Conservation (phyloP, 2,113 vertebrate species). For the Catharus bicknelli region DNA sequence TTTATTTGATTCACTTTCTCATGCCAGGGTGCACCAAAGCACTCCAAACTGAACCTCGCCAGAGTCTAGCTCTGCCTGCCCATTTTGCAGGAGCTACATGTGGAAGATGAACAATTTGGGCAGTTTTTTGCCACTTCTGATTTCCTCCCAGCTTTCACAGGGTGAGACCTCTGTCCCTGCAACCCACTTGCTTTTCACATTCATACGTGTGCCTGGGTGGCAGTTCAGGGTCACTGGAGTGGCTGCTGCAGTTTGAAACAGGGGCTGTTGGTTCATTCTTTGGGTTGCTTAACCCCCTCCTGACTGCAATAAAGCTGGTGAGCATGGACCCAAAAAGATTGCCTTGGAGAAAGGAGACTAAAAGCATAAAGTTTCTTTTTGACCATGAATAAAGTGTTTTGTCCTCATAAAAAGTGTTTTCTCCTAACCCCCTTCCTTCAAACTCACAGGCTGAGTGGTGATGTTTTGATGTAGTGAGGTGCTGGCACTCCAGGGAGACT, state of each 20-base stretch:
- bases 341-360: neutral
- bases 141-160: neutral
- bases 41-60: neutral
- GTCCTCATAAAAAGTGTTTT: neutral
- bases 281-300: neutral
- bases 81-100: neutral
- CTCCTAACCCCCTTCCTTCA: neutral
- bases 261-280: neutral
- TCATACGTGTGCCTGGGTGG: rapidly evolving
- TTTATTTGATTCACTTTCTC: neutral
- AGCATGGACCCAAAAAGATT: neutral
- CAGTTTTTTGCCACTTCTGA: neutral
- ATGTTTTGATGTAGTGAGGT: neutral
- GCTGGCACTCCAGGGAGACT: neutral
- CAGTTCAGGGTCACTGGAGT: neutral
- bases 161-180: neutral
- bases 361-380: neutral
- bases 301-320: neutral
- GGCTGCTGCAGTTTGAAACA: neutral
- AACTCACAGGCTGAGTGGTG: neutral
- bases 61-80: neutral
- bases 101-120: neutral
- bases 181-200: neutral
- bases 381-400: neutral
- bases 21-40: neutral